Evolutionary conservation across 2,888 invertebrate species (phyloP), one percentile per base, ranked within the genome.

Genomic region (Amphipyra berbera): DNA sequence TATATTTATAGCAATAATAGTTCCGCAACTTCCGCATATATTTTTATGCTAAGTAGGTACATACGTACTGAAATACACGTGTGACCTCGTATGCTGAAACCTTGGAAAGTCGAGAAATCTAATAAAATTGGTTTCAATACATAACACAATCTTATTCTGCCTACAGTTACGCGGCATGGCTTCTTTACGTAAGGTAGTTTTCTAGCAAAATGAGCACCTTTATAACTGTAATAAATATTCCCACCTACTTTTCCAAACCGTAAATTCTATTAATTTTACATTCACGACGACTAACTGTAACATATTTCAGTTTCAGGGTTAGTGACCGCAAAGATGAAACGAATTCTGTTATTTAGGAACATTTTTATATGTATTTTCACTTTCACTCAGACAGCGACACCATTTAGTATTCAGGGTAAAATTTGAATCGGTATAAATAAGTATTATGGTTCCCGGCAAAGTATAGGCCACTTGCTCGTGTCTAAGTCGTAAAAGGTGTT

Each of bases 321-420:
- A 66, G 15, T 47, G 61, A 38, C 68, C 52, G 68, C 12, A 61
- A 68, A 46, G 41, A 13, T 46, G 14, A 37, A 45, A 50, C 61
- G 14, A 7, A 21, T 21, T 21, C 21, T 21, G 21, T 21, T 21
- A 21, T 21, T 21, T 21, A 21, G 21, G 21, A 21, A 21, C 21
- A 21, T 3, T 21, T 21, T 12, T 42, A 47, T n/a, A 49, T 30
- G 13, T 46, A 8, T 21, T 60, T 65, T 60, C 46, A 42, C 33
- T 12, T 4, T 1, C 1, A 30, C 6, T 30, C 30, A 21, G 21
- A 21, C 21, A 21, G 30, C 30, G 7, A 30, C 7, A 30, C 30
- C 30, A 6, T 30, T 30, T 6, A 7, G 30, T 30, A 7, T 30
- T 30, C 6, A 30, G 30, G 30, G 6, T 30, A 30, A 30, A 30